Base-by-base conservation (phyloP, 2,797 vertebrate species). In the Ptychadena robeensis region DNA sequence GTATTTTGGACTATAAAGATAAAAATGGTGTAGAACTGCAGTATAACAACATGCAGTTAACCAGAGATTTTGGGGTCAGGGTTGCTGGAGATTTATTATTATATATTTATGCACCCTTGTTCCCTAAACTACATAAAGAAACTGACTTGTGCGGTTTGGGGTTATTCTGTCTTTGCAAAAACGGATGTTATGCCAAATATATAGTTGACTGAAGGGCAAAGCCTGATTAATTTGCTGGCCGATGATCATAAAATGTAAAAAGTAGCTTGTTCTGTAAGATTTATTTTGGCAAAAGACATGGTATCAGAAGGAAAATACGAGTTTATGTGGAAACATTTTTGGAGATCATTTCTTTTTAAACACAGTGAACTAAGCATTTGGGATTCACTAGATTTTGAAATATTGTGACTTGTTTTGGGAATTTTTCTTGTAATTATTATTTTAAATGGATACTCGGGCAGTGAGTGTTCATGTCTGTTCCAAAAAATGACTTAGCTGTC, bases 251-350 rank as follows among this genome's bases (percentile, higher is more conserved):
- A 70, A 68, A 79, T 67, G 34, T 61, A 79, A 69, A 83, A 83
- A 79, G 40, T 84, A 84, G 70, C 76, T 79, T 79, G 76, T 84
- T 79, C 64, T 73, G 70, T 84, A 34, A 68, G 34, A 80, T 83
- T 83, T 83, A 63, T 80, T 74, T 84, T 84, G 77, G 82, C 82
- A 79, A 73, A 78, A 15, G 28, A 32, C 15, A 9, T 63, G 40
- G 35, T 67, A 84, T 63, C 48, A 68, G 34, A 10, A 74, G 66
- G 63, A 80, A 74, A 74, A 68, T 30, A 44, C 72, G n/a, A 61
- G 63, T 80, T 84, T 80, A 80, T 80, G 48, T 84, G 82, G 67
- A 83, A 79, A 73, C 37, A 79, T 79, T 72, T 73, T 73, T 37
- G 63, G 35, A 63, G 11, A 34, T 27, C 59, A 27, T 65, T 80